Evolutionary conservation across 2,797 vertebrate genomes (phyloP), one percentile per base, ranked within the genome.

Genomic region (Diceros bicornis): DNA sequence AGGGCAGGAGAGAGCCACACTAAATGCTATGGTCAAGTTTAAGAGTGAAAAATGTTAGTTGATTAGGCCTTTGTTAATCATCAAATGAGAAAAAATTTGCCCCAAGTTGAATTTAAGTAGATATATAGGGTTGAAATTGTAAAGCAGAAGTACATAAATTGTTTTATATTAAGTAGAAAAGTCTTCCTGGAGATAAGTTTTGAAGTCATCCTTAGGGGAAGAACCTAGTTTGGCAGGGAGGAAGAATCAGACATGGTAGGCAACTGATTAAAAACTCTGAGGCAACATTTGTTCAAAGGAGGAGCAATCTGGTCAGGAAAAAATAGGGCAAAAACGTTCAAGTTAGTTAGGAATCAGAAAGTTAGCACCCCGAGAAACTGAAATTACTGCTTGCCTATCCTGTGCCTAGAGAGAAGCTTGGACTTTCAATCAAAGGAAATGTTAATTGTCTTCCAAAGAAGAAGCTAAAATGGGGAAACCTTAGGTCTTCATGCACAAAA

Each of bases 161-260:
- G 61, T 92, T 66, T 87, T 55, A 91, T 66, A 27, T 74, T 89
- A 84, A 89, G 89, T 37, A 83, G n/a, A 79, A 87, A 86, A 87
- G 50, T 11, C 34, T 85, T 84, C 55, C 27, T 50, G 8, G 44
- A 55, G n/a, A 68, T 55, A 93, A 69, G 27, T 66, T 68, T 77
- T 78, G n/a, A 96, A 69, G 25, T 83, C 21, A 75, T 52, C 27
- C 52, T 82, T 52, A 69, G 18, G n/a, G 34, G 7, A 82, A 81
- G 75, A 52, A 25, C 16, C 41, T 75, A 77, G 37, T 96, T 75
- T 88, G 27, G 27, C 61, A 29, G 13, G 82, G 13, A 55, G 14
- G 37, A 89, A 94, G 34, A 78, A 57, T 92, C 41, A 79, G 74
- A 87, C 62, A 27, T 27, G 2, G 7, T 47, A 97, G 77, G 37